Evolutionary conservation across 2,888 invertebrate species (phyloP).

Genomic region (Macrosoma leucophasiata): DNA sequence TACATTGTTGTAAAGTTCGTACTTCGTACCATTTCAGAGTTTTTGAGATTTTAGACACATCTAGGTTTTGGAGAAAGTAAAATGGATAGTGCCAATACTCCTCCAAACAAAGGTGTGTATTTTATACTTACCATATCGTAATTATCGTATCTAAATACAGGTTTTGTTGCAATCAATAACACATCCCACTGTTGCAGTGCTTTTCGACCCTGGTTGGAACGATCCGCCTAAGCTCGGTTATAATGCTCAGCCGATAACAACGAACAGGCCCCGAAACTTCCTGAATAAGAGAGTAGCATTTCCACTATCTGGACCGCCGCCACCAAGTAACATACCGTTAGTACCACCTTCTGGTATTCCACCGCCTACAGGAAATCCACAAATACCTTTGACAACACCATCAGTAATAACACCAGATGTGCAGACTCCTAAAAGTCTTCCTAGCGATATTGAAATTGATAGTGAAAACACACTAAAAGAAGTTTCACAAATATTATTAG

Average conservation of each 20-base stretch:
- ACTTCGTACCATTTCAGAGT: no score
- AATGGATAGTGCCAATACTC: no score
- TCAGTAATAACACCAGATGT: no score
- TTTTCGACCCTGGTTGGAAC: constrained; percentile 75
- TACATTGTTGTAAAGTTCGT: no score
- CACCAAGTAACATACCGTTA: constrained; percentile 42
- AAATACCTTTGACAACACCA: constrained; percentile 19
- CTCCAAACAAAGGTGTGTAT: no score
- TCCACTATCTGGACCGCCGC: constrained; percentile 45
- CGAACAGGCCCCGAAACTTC: constrained; percentile 59
- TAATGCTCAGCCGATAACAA: constrained; percentile 49
- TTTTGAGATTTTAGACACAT: no score
- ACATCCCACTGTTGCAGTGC: no score
- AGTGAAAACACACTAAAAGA: constrained; percentile 45
- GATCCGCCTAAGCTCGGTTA: constrained; percentile 73
- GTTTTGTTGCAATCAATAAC: no score
- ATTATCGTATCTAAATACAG: no score
- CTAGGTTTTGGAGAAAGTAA: no score
- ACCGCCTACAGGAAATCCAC: constrained; percentile 16
- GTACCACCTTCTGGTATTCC: constrained; percentile 34
- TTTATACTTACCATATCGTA: no score
- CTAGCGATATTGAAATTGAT: constrained; percentile 33
- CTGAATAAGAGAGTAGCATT: constrained; percentile 74
- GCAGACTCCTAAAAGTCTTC: no score
- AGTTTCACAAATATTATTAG: constrained; percentile 47